Percentiles rank a stretch among this genome's conserved stretches.
Conservation (phyloP, 2,888 invertebrate genomes). For the Aplocera efformata region DNA sequence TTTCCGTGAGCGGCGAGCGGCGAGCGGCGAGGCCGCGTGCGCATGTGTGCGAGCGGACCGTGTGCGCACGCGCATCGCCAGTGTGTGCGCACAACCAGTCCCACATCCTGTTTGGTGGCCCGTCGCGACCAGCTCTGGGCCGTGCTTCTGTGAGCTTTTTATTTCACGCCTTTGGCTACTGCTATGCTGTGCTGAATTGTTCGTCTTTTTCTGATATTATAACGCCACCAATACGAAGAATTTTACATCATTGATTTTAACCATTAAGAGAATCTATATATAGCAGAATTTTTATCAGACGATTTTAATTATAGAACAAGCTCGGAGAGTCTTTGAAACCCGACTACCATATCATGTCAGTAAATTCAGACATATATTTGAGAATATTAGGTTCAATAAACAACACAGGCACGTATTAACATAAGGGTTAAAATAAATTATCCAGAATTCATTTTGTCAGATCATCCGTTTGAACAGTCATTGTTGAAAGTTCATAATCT, state of each 20-base stretch:
- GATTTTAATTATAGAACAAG: too few species aligned
- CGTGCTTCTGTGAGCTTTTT: conserved; percentile 74
- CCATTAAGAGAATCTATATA: too few species aligned
- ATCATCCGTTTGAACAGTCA: conserved; percentile 28
- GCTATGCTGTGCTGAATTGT: conserved; percentile 43
- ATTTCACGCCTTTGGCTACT: conserved; percentile 65
- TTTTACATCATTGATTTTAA: conserved; percentile 1
- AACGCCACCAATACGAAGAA: conserved; percentile 4
- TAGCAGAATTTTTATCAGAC: too few species aligned
- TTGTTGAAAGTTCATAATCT: conserved; percentile 40
- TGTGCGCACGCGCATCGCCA: conserved; percentile 34
- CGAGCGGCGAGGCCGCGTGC: conserved; percentile 66
- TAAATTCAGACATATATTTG: too few species aligned
- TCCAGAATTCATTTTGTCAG: conserved; percentile 10
- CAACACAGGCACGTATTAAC: too few species aligned
- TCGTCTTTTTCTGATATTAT: conserved; percentile 12
- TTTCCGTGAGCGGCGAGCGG: conserved; percentile 72
- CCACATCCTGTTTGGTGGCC: conserved; percentile 78
- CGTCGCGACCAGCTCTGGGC: conserved; percentile 61
- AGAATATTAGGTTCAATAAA: too few species aligned
- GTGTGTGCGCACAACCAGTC: conserved; percentile 74
- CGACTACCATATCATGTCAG: too few species aligned
- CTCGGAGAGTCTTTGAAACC: too few species aligned
- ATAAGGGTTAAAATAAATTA: background rate
- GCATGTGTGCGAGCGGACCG: conserved; percentile 46